Base-by-base conservation (phyloP, 2,113 vertebrate species). In the Perccottus glenii region DNA sequence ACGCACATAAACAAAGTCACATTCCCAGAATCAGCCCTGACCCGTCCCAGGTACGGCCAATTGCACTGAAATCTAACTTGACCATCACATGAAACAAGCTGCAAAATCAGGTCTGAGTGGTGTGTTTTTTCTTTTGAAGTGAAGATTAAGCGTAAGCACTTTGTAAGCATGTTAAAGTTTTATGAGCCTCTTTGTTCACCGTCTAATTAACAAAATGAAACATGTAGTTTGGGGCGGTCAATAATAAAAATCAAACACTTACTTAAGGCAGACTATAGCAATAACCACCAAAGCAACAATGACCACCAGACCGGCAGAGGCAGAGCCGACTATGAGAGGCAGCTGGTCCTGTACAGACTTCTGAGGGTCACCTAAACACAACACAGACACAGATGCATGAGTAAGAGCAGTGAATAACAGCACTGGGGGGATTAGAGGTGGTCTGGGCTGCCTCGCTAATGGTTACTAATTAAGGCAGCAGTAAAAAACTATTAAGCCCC, bases 191-290 rank as follows among this genome's bases (percentile, higher is more conserved):
- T 87, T 78, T 83, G 80, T 86, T 82, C 57, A 5, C 44, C 35
- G 55, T 43, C 70, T 73, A 70, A 78, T 67, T 40, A 72, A 78
- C 78, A 72, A 77, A 80, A 55, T 75, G 65, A 72, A 85, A 73
- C 83, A 75, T 60, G 72, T 15, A 69, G 67, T 67, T 69, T 46
- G 47, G 59, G 52, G 49, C 33, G 64, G 64, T 71, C 47, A 36
- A 75, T 51, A 57, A 70, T 73, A 61, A 60, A 86, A 77, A 81
- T 65, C 70, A 60, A 70, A 80, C 63, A 59, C 89, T 92, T 94
- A 99, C 98, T 96, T 99, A 89, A 98, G 95, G 87, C 96, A 99
- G 84, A 99, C 96, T 0, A 99, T 91, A 16, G 95, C 93, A 0
- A 99, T 98, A 83, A 99, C 94, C 80, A 97, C 95, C 33, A 98